These are phyloP conservation scores for Chironomus striatipennis DNA, from an alignment of 1,140 invertebrate genomes.

Conservation along the genomic window DNA sequence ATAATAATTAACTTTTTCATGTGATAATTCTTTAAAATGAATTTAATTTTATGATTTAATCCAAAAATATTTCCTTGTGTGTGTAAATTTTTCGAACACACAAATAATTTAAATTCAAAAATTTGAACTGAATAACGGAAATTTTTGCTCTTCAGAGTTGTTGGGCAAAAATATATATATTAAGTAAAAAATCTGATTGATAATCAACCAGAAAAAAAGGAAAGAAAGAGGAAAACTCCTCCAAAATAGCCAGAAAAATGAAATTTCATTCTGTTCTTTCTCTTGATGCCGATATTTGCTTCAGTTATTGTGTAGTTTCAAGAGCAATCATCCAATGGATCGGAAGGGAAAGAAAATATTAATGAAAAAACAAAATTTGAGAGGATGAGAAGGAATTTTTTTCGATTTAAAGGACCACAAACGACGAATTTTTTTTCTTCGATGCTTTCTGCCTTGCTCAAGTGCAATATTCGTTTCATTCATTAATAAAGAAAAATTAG, in stretches of 20 bases:
- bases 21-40: too few relatives aligned
- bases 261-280: not conserved
- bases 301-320: not conserved
- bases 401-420: conserved; percentile 20
- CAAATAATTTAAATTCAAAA: too few relatives aligned
- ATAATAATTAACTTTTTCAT: too few relatives aligned
- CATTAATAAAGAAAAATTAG: conserved; percentile 19
- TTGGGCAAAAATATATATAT: too few relatives aligned
- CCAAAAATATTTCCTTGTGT: too few relatives aligned
- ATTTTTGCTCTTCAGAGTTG: too few relatives aligned
- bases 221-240: not conserved
- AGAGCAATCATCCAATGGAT: too few relatives aligned
- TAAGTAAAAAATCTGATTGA: not conserved
- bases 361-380: not conserved
- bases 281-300: not conserved
- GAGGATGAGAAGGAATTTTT: conserved; percentile 20
- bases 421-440: conserved; percentile 3
- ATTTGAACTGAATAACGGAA: too few relatives aligned
- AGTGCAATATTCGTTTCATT: not conserved
- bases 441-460: not conserved
- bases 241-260: not conserved
- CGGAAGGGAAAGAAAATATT: conserved; percentile 2
- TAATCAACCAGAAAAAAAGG: not conserved
- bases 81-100: too few relatives aligned
- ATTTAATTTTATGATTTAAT: too few relatives aligned